A percentile compares a stretch with the other conserved stretches of the same genome.
Evolutionary conservation across 2,797 vertebrate species (phyloP).

Genomic region (Benthosema pterotum): DNA sequence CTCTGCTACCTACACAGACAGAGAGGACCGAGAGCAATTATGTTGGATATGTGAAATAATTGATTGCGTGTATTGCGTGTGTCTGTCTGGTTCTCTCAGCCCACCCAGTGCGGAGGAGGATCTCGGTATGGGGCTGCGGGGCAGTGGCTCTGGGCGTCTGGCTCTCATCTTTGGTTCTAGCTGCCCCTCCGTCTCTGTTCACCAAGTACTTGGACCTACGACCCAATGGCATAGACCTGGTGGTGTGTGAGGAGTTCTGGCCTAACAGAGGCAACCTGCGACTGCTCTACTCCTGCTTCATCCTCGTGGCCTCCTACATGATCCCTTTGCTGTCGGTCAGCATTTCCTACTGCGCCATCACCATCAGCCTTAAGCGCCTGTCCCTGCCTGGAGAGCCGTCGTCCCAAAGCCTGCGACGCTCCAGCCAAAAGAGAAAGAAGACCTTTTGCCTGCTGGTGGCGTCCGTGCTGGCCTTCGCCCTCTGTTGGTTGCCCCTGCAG

Average conservation of each 20-base stretch:
- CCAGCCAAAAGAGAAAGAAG: slow-evolving; percentile 77
- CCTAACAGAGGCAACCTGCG: slow-evolving; percentile 68
- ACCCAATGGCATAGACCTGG: slow-evolving; percentile 73
- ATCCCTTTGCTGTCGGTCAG: slow-evolving; percentile 81
- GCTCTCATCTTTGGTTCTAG: slow-evolving; percentile 78
- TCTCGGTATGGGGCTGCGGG: slow-evolving; percentile 75
- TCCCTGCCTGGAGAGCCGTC: slow-evolving; percentile 70
- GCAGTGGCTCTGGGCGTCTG: slow-evolving; percentile 74
- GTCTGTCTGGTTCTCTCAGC: slow-evolving; percentile 54
- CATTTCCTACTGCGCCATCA: slow-evolving; percentile 82
- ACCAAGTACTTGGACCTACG: slow-evolving; percentile 78
- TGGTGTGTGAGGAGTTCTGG: slow-evolving; percentile 86
- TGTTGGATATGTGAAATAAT: no score
- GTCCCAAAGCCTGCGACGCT: slow-evolving; percentile 67
- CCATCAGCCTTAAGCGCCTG: slow-evolving; percentile 72
- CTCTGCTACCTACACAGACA: no score
- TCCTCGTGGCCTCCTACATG: slow-evolving; percentile 77
- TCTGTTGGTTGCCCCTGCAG: slow-evolving; percentile 84
- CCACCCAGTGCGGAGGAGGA: slow-evolving; percentile 78
- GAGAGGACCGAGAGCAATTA: no score
- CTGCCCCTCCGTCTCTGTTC: slow-evolving; percentile 76
- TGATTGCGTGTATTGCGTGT: no score
- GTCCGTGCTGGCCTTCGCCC: slow-evolving; percentile 79
- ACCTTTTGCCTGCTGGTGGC: slow-evolving; percentile 80
- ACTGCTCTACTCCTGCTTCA: slow-evolving; percentile 80